Evolutionary conservation across 2,888 invertebrate species (phyloP).

Genomic region (Mythimna impura): DNA sequence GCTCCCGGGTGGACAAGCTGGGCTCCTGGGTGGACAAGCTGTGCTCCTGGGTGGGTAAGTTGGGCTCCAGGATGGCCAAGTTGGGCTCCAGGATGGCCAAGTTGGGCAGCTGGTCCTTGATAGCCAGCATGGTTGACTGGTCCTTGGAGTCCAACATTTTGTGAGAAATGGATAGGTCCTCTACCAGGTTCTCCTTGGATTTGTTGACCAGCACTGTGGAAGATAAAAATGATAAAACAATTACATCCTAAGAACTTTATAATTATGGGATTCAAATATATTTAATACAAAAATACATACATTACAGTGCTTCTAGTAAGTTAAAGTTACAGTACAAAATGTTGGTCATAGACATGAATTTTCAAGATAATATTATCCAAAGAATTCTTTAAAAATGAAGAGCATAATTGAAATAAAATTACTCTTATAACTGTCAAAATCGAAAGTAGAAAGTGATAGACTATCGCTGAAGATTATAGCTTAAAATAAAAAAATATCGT

Average conservation of each 20-base stretch:
- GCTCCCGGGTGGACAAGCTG: slow-evolving; percentile 48
- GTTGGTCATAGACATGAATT: background rate
- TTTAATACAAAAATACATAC: background rate
- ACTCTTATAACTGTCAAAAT: background rate
- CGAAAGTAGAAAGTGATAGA: slow-evolving; percentile 54
- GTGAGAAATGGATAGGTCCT: slow-evolving; percentile 68
- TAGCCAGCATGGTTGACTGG: slow-evolving; percentile 61
- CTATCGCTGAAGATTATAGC: background rate
- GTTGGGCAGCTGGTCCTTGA: slow-evolving; percentile 63
- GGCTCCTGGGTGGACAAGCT: slow-evolving; percentile 24
- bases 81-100: slow-evolving; percentile 52
- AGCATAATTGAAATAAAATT: background rate
- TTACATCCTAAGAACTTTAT: background rate
- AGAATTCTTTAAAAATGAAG: background rate
- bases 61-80: slow-evolving; percentile 46
- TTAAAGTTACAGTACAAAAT: background rate
- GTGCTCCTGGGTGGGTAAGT: slow-evolving; percentile 48
- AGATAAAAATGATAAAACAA: background rate
- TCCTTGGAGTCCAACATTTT: slow-evolving; percentile 74
- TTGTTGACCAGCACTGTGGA: slow-evolving; percentile 60
- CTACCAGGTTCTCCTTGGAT: slow-evolving; percentile 60
- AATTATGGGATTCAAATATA: no score
- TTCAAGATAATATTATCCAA: background rate
- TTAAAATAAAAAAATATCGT: slow-evolving; percentile 14
- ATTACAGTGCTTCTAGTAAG: background rate